Percentiles rank a stretch among this genome's conserved stretches.
Evolutionary conservation across 2,797 vertebrate species (phyloP).

Genomic region (Emys orbicularis): DNA sequence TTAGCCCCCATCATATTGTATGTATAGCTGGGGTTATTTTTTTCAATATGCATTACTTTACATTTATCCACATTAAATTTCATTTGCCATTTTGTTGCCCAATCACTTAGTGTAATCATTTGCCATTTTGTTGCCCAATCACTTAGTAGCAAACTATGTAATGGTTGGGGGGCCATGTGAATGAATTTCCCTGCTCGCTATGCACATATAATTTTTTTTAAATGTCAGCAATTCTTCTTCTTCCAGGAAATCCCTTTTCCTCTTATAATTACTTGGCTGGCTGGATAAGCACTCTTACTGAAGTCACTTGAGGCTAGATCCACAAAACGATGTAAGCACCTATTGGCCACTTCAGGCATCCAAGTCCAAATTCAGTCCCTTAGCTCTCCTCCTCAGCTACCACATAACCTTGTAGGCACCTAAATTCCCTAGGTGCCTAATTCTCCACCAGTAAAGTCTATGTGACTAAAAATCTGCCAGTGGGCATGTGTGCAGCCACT

Average conservation of each 20-base stretch:
- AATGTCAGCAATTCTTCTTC: background rate
- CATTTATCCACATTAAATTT: no score
- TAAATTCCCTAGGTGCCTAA: background rate
- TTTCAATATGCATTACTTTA: no score
- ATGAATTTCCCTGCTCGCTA: background rate
- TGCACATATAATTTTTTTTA: background rate
- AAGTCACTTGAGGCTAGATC: background rate
- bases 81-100: no score
- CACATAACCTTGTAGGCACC: background rate
- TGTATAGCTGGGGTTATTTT: no score
- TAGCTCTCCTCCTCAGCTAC: background rate
- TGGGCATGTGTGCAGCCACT: background rate
- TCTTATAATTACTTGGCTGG: background rate
- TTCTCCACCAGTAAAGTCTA: background rate
- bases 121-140: no score
- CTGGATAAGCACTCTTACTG: background rate
- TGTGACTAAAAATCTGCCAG: background rate
- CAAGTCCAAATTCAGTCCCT: background rate
- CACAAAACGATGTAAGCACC: background rate
- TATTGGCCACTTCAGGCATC: background rate
- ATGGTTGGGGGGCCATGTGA: background rate
- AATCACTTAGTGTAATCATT: no score
- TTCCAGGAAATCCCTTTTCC: slow-evolving; percentile 5
- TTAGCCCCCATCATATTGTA: no score
- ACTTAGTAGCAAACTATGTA: background rate